Evolutionary conservation across 2,113 vertebrate genomes (phyloP), one percentile per base, ranked within the genome.

Genomic region (Bufo bufo): DNA sequence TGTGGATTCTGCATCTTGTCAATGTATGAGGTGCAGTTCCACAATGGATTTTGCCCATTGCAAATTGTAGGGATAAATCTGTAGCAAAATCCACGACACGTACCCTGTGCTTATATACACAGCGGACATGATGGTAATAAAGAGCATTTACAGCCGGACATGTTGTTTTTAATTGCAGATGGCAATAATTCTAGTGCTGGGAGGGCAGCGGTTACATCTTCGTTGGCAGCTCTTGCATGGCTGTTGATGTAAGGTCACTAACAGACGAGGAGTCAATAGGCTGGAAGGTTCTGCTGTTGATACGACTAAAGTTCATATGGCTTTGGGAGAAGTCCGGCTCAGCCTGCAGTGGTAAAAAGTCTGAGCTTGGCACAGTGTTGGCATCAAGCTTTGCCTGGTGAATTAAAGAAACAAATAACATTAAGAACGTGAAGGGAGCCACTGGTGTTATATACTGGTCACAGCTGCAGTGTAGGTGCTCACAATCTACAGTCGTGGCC

Each of bases 321-420:
- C 61, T 89, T 65, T 82, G 83, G 78, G 88, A 89, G 61, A 3
- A 45, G 74, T 79, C n/a, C 0, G 43, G 85, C 6, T 61, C 77
- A 50, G 84, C 59, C 10, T 69, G 47, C 23, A 86, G 59, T 9
- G 75, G 85, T 19, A 79, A 16, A 78, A 86, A 86, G 0, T 80
- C 85, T 14, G 47, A 54, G 50, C 20, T 71, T 16, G 19, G 20
- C 1, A 33, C 2, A 8, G n/a, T 8, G 45, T n/a, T 16, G 81
- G 20, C 63, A 43, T 54, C 20, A 20, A 7, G 66, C 65, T 71
- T 84, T 12, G n/a, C 49, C 82, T 84, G 63, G 11, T 54, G 9
- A 69, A 52, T 7, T 1, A 84, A 81, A 81, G 23, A 19, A 45
- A 81, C 4, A 33, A 79, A 79, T 3, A 79, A 58, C 17, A 52